Base-by-base conservation (phyloP, 2,113 vertebrate species). In the Thamnaconus septentrionalis region DNA sequence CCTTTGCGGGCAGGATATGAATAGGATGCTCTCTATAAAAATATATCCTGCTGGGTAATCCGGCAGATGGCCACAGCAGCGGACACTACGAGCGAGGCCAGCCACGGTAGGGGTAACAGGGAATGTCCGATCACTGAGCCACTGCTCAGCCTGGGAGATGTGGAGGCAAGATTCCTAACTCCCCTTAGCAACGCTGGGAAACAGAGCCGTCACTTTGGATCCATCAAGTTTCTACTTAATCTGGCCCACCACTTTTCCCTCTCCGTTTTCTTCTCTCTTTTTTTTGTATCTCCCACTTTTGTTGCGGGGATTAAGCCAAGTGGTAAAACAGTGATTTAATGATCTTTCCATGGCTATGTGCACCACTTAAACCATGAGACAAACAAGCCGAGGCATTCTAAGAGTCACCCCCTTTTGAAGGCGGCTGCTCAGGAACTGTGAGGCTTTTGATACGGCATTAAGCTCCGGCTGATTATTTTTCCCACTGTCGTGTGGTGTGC, bases 241-340 rank as follows among this genome's bases (percentile, higher is more conserved):
- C 89, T 87, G 64, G 12, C 85, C 79, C 82, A 85, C 80, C 78
- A 76, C 70, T 82, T 86, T 80, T 76, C 69, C 73, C 74, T 78
- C 77, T 58, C 67, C 60, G 42, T 79, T 86, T 70, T 72, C 64
- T 79, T 86, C 69, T 72, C 64, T 68, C 56, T 55, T 74, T 78
- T 87, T 50, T 87, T 81, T 87, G 73, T 85, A 78, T 89, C 85
- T 76, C 71, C 73, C 75, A 67, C 87, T 75, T 90, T 84, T 87
- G 78, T 87, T 82, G 72, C 31, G 65, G 80, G 88, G 90, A 92
- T 93, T 92, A 92, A 91, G 84, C 79, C 71, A 86, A 92, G 88
- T 91, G 90, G 90, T 93, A 92, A 92, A 92, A 93, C 87, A 89
- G 91, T 90, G 90, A 90, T 93, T 92, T 92, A 91, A 91, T 91